Base-by-base conservation (phyloP, 2,888 invertebrate species). In the Drosophila birchii region DNA sequence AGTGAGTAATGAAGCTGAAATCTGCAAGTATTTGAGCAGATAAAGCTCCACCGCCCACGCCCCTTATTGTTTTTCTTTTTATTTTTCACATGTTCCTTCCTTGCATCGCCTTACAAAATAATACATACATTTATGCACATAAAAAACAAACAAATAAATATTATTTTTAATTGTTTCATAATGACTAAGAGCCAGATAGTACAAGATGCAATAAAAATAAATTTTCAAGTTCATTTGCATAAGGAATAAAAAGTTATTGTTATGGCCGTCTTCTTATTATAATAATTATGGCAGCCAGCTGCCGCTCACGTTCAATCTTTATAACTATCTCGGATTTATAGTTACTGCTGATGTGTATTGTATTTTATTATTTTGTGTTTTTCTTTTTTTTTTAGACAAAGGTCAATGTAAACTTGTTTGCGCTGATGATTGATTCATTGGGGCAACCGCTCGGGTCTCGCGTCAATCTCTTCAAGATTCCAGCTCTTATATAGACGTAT, bases 171-270 rank as follows among this genome's bases (percentile, higher is more conserved):
- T 71, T 72, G 60, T 45, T 72, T 61, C 61, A 61, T 61, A 56
- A 61, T 71, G 71, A 71, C 71, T 71, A 61, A 71, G 61, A 41
- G 69, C 45, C 38, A 44, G 36, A 56, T 56, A 62, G 54, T 29
- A 56, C 36, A 56, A 44, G 56, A 18, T 39, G 56, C 57, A 75
- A 67, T 66, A 55, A 64, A 71, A 73, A 73, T 73, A 29, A 54
- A 56, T 63, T 73, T 66, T 69, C 73, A 80, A 76, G 76, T 69
- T 80, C 66, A 79, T 84, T 81, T 84, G 71, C 81, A 84, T 84
- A 66, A 56, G 55, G 74, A 44, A 72, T 72, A 56, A 62, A 71
- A 73, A 73, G 38, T 58, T 69, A 70, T 69, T 58, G 44, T 70
- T 70, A 58, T 69, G 32, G 53, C 64, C 55, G 51, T 63, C 51